These are phyloP conservation scores for Glaucopsyche alexis DNA, from an alignment of 2,888 invertebrate genomes.

Conservation along the genomic window DNA sequence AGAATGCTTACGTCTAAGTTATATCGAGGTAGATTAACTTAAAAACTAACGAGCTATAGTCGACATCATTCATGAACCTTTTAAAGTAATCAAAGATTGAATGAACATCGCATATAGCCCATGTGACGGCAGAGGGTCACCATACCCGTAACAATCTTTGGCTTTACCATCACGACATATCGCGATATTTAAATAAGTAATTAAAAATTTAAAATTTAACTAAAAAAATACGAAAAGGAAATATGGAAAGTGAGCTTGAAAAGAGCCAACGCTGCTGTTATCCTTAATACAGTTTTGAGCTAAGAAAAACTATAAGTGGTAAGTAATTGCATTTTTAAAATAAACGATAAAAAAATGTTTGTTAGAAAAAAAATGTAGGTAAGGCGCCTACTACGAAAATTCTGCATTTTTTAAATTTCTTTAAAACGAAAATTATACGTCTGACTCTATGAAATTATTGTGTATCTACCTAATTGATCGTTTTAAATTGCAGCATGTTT, in stretches of 20 bases:
- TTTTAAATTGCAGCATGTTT: not conserved
- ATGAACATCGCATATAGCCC: slow-evolving; percentile 58
- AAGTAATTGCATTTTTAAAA: not conserved
- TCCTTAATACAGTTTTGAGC: slow-evolving; percentile 56
- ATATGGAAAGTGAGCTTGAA: slow-evolving; percentile 48
- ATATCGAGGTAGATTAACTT: slow-evolving; percentile 79
- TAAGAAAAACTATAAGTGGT: slow-evolving; percentile 42
- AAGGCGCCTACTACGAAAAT: not conserved
- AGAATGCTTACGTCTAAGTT: slow-evolving; percentile 70
- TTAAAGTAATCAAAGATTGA: slow-evolving; percentile 35
- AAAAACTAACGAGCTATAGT: slow-evolving; percentile 56
- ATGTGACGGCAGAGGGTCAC: slow-evolving; percentile 80
- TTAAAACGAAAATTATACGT: not conserved
- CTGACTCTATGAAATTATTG: not conserved
- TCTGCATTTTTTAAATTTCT: not conserved
- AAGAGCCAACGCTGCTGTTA: slow-evolving; percentile 50
- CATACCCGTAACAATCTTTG: slow-evolving; percentile 80
- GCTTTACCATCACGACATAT: slow-evolving; percentile 80
- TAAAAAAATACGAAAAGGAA: slow-evolving; percentile 51
- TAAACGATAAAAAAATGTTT: not conserved
- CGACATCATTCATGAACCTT: slow-evolving; percentile 28
- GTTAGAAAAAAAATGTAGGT: not conserved
- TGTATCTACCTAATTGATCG: not conserved
- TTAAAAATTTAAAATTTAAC: slow-evolving; percentile 50
- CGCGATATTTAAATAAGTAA: slow-evolving; percentile 67